phyloP scores from a whole-genome alignment of 2,888 invertebrate species.

The Ischnura elegans region DNA sequence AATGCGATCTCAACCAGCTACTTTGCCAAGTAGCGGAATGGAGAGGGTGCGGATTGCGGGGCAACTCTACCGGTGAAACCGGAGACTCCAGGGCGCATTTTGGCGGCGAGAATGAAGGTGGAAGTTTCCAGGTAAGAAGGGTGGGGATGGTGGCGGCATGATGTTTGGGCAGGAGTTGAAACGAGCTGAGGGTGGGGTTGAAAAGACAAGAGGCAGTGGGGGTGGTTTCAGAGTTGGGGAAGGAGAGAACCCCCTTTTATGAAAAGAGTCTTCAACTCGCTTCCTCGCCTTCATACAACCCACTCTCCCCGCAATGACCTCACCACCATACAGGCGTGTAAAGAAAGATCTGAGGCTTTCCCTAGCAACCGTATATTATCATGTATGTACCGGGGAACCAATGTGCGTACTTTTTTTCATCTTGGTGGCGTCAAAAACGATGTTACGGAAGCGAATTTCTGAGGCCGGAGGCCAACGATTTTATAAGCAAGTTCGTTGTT shows the following conservation, averaged over 20 bases:
- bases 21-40: background rate
- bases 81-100: background rate
- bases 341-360: no score
- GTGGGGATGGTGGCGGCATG: background rate
- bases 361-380: no score
- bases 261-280: background rate
- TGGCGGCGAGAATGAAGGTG: background rate
- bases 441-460: no score
- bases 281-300: background rate
- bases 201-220: background rate
- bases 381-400: no score
- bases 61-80: no score
- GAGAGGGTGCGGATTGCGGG: background rate
- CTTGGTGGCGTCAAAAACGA: no score
- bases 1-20: slow-evolving; percentile 26
- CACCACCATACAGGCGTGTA: background rate
- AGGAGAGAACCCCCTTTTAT: background rate
- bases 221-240: background rate
- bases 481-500: no score
- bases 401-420: no score
- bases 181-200: background rate
- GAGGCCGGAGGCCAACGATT: no score
- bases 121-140: background rate
- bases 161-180: background rate
- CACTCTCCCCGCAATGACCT: background rate